Percentiles rank a stretch among this genome's conserved stretches.
These are phyloP conservation scores for Meriones psammophilus DNA, from an alignment of 2,797 vertebrate species.

Conservation along the genomic window DNA sequence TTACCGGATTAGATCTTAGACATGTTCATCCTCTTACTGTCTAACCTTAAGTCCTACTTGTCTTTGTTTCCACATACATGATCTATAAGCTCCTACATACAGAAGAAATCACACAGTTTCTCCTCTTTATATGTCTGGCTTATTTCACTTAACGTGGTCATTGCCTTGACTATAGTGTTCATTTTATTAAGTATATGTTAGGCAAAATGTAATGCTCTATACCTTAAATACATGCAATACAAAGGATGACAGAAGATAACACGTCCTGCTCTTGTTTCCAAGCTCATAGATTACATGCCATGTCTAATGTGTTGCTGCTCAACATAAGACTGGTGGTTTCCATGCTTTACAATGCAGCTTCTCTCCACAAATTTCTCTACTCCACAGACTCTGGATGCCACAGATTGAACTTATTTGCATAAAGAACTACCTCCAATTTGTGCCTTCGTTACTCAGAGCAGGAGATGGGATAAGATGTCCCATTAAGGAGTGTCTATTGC, in stretches of 20 bases:
- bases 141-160: not conserved
- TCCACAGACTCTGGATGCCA: not conserved
- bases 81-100: not conserved
- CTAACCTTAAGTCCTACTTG: not conserved
- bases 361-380: not conserved
- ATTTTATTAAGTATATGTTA: not conserved
- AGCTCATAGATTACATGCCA: not conserved
- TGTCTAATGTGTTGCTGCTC: conserved; percentile 31
- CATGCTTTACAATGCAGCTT: not conserved
- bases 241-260: conserved; percentile 14
- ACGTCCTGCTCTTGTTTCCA: not conserved
- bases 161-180: not conserved
- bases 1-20: not conserved
- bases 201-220: not conserved
- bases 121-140: not conserved
- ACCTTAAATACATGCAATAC: not conserved
- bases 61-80: not conserved
- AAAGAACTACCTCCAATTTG: not conserved
- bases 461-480: not conserved
- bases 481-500: not conserved
- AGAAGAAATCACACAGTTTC: not conserved
- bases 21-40: not conserved
- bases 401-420: not conserved
- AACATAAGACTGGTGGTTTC: not conserved
- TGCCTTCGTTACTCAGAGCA: not conserved